Evolutionary conservation across 2,113 vertebrate genomes (phyloP), one percentile per base, ranked within the genome.

Genomic region (Apteryx mantelli): DNA sequence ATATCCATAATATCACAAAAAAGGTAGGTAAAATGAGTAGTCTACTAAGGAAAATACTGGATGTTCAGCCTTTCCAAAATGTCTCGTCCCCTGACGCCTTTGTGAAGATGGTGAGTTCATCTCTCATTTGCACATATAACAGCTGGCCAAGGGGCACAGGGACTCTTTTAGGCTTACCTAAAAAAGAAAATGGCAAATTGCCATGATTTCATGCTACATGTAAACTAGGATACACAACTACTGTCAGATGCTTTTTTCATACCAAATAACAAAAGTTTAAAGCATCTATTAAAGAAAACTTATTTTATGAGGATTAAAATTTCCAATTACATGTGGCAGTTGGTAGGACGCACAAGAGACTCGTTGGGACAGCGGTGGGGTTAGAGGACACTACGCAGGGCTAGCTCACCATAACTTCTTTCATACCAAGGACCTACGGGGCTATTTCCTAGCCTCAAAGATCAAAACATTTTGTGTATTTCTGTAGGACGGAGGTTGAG

Each of bases 291-390:
- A 32, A 15, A 20, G 14, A 26, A n/a, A 26, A 5, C 21, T 12
- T 4, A 9, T 32, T 40, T 25, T 3, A 3, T 11, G 40, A 3
- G 24, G 63, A 8, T 17, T 44, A 40, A 60, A 16, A 9, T 15
- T 76, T 22, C 24, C 2, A 0, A 3, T 4, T 17, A 3, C 25
- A 2, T 3, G 0, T 65, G 2, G 4, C 3, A 25, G 26, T 19
- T 34, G 21, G 0, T 4, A 2, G 5, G 6, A 13, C 0, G 5
- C 8, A 1, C 3, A 3, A 1, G 19, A 13, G 38, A 4, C 68
- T 2, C 20, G 65, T 3, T 7, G 24, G 16, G 22, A 2, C 34
- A 34, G 5, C 3, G 14, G 50, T 5, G 71, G 34, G 42, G 19
- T 40, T 7, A 3, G 13, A 3, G 46, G 2, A 13, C 25, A 9